Base-by-base conservation (phyloP, 2,113 vertebrate genomes). In the Cavia porcellus region DNA sequence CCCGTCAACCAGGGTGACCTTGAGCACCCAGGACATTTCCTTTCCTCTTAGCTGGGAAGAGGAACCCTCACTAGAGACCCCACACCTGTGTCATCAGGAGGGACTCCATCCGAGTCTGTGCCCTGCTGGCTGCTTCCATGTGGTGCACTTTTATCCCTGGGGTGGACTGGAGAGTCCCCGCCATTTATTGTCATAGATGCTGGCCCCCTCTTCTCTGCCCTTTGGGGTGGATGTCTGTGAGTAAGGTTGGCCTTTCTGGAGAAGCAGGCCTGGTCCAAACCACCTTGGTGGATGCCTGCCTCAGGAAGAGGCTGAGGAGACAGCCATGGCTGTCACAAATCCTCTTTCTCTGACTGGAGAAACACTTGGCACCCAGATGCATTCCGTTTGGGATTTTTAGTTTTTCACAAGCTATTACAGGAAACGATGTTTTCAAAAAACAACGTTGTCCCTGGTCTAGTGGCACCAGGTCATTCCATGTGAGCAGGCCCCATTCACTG, bases 341-440 rank as follows among this genome's bases (percentile, higher is more conserved):
- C 3, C 0, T n/a, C 38, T n/a, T 8, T 22, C 77, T 75, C 62
- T 55, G 88, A 32, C 75, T 2, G 32, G 30, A 22, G n/a, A 77
- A 55, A 66, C 42, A 96, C 45, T 42, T 35, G 66, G 59, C 5
- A 2, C 8, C 64, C 3, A 19, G 24, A 11, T 5, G 28, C 74
- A 59, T 92, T 72, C 75, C 87, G 8, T 19, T 28, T 81, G 50
- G 38, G 55, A 38, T 30, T 68, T 94, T 82, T 47, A 79, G 42
- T 68, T 89, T 75, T 89, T 35, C 4, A 45, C 25, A 61, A 42
- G 38, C 55, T 42, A 70, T 83, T 87, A 94, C 52, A 92, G 94
- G 80, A 97, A 94, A 47, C 15, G 7, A 62, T 79, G 97, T 94
- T 96, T 90, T 94, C 9, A 86, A 92, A 92, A 94, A 94, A 95